Base-by-base conservation (phyloP, 2,797 vertebrate species). In the Nyctalus aviator region DNA sequence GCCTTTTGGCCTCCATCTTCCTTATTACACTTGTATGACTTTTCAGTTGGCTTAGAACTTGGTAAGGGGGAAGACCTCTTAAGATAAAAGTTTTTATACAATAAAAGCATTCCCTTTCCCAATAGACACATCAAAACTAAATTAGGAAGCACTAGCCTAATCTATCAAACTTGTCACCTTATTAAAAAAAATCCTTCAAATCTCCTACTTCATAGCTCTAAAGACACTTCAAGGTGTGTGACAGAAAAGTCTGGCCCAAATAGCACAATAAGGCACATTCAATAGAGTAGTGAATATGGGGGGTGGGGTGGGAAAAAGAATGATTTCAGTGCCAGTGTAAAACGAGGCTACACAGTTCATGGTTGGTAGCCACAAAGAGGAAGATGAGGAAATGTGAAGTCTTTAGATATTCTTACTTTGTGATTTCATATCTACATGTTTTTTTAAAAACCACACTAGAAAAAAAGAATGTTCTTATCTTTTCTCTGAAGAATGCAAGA, bases 131-230 rank as follows among this genome's bases (percentile, higher is more conserved):
- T 94, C 78, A 84, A 82, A 94, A 93, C 73, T 76, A 94, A 95
- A 95, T 96, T 37, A 96, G 90, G 73, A 92, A 81, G 59, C 84
- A 27, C 68, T 41, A 93, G 85, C 69, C 78, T 81, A 68, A 94
- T 85, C 94, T 94, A 93, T 95, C 88, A 96, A 76, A 64, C 14
- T 81, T 95, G 93, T 95, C 90, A 93, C 44, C 68, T 89, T 90
- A 93, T 84, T 79, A 13, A 48, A 48, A 46, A 95, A 93, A 90
- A 85, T 69, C 72, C 84, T 91, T 94, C 77, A 87, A 78, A 71
- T 85, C 72, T 93, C 82, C 59, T 71, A 59, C 69, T 93, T 93
- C 88, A 81, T 57, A 82, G 89, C 62, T 93, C 83, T n/a, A 86
- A 92, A 92, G 78, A 84, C 83, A 94, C 1, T 14, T 66, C 12